A percentile compares a stretch with the other conserved stretches of the same genome.
Evolutionary conservation across 2,797 vertebrate species (phyloP).

Genomic region (Cyprinodon diabolis): DNA sequence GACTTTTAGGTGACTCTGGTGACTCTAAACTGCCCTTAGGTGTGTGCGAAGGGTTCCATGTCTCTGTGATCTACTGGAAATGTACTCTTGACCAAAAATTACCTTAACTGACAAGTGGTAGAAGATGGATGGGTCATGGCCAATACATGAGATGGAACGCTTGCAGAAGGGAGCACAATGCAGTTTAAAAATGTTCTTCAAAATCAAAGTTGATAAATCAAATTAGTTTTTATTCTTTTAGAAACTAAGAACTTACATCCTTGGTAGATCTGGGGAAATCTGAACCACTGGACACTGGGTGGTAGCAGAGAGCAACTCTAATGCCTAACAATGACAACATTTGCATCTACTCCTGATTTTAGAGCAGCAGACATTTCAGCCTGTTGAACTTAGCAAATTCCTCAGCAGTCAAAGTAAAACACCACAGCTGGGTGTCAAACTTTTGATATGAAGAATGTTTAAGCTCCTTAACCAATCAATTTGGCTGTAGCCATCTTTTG

Average conservation of each 20-base stretch:
- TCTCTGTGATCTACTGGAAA: too few species aligned
- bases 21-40: too few species aligned
- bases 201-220: too few species aligned
- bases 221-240: too few species aligned
- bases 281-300: neutral
- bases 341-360: neutral
- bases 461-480: neutral
- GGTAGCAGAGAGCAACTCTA: neutral
- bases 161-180: neutral
- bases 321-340: neutral
- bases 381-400: neutral
- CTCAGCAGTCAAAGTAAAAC: neutral
- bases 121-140: too few species aligned
- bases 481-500: neutral
- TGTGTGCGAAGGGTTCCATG: too few species aligned
- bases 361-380: neutral
- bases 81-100: too few species aligned
- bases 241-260: neutral
- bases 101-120: too few species aligned
- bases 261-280: neutral
- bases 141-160: too few species aligned
- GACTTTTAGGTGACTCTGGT: too few species aligned
- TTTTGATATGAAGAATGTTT: neutral
- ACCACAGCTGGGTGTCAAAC: neutral
- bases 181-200: neutral